Base-by-base conservation (phyloP, 1,140 invertebrate genomes). In the Rhyacophila brunnea region DNA sequence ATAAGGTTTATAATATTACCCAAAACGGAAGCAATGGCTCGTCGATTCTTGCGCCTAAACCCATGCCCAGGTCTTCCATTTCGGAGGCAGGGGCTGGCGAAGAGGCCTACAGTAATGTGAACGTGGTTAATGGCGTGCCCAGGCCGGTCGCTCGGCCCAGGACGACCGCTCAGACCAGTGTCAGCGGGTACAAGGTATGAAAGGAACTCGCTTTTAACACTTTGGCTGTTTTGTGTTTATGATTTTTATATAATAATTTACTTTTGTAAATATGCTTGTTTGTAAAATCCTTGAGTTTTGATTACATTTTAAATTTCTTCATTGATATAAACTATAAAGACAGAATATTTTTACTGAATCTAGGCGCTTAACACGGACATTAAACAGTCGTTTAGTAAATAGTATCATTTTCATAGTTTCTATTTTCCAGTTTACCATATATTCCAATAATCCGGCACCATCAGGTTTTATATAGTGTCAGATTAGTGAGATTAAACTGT, bases 91-190 rank as follows among this genome's bases (percentile, higher is more conserved):
- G 76, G 0, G 70, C 69, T 0, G 67, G 68, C 0, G 81, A 83
- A 62, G 64, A 80, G 68, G 15, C 35, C 2, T 52, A 58, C 17
- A 49, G 36, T 15, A 60, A 66, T 34, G 53, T 65, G 5, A 60
- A 66, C 34, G 53, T 65, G 9, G 60, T 61, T n/a, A 60, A 68
- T 0, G 78, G 77, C 34, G 71, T 70, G 4, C 86, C 87, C 0
- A 87, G 88, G 66, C 90, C 90, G 7, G 81, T 87, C 10, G 85
- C 86, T 44, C 83, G 87, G 68, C 89, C 89, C 0, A 82, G 87
- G 61, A 87, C 87, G 1, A 86, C 87, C 6, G 82, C 83, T 71
- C 70, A 73, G 0, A 70, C 74, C 11, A 70, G 79, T 14, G 77
- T 83, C 58, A 77, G 79, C 53, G 85, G 85, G 72, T 89, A 88